A percentile compares a stretch with the other conserved stretches of the same genome.
Evolutionary conservation across 2,113 vertebrate species (phyloP).

Genomic region (Cyphotilapia sp.): DNA sequence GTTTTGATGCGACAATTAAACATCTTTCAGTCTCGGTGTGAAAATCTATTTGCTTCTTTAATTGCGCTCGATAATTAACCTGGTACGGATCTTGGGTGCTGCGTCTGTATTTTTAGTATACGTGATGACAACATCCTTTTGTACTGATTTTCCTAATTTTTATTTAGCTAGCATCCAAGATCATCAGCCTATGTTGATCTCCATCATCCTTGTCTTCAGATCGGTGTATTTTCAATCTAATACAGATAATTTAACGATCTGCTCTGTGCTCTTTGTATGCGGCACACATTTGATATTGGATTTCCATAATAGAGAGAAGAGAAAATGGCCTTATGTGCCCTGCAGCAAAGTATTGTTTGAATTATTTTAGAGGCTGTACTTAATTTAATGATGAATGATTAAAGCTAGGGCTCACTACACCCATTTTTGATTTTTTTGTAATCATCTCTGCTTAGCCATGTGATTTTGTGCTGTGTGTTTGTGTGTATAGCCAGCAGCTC

Average conservation of each 20-base stretch:
- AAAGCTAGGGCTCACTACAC: background rate
- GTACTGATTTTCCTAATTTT: background rate
- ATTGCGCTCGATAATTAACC: background rate
- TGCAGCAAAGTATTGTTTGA: conserved; percentile 1
- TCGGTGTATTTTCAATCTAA: background rate
- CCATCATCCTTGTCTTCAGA: background rate
- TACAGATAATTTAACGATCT: background rate
- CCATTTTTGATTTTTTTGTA: background rate
- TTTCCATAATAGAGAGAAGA: background rate
- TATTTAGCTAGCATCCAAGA: background rate
- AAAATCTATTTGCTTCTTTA: background rate
- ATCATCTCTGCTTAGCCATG: background rate
- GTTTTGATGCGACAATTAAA: background rate
- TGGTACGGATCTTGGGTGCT: background rate
- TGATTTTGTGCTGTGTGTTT: background rate
- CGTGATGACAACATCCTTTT: background rate
- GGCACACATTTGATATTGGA: background rate
- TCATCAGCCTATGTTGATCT: background rate
- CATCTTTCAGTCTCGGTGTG: background rate
- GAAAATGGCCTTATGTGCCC: background rate
- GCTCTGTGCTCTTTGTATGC: background rate
- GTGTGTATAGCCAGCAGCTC: conserved; percentile 85
- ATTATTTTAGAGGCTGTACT: conserved; percentile 34
- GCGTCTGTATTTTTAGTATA: background rate
- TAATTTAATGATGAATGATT: conserved; percentile 34